Conservation (phyloP, 2,113 vertebrate species). For the Triplophysa rosa region DNA sequence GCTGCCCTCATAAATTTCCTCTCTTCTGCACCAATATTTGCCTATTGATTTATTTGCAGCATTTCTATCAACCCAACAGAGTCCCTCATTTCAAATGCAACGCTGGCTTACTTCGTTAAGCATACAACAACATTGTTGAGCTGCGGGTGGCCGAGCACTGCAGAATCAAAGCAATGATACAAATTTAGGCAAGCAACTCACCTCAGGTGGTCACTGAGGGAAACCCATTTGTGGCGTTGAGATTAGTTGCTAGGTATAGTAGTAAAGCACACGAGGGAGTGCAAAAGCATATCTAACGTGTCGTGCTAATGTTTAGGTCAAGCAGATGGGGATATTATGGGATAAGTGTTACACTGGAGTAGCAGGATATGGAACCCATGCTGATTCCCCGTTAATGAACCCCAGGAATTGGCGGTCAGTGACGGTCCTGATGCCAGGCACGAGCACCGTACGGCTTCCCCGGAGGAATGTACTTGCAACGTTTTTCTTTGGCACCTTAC, state of each 20-base stretch:
- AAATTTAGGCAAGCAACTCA: not conserved
- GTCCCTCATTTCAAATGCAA: constrained; percentile 21
- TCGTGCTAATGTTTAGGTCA: not conserved
- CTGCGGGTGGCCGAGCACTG: constrained; percentile 1
- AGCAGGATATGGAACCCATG: constrained; percentile 1
- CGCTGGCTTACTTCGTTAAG: not conserved
- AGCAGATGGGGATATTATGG: not conserved
- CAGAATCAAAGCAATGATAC: constrained; percentile 16
- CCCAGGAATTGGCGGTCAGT: not conserved
- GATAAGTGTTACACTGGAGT: not conserved
- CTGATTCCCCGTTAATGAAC: constrained; percentile 25
- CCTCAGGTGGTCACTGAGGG: not conserved
- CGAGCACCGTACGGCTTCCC: not conserved
- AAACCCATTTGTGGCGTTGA: constrained; percentile 6
- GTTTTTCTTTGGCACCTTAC: constrained; percentile 4
- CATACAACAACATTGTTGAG: not conserved
- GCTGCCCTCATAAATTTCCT: constrained; percentile 26
- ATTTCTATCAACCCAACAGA: constrained; percentile 31
- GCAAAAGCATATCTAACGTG: not conserved
- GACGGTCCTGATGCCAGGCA: not conserved
- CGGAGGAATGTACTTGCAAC: not conserved
- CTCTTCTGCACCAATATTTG: not conserved
- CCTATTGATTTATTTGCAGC: not conserved
- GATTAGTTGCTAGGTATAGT: constrained; percentile 6
- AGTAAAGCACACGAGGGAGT: not conserved